These are phyloP conservation scores for Xestia sexstrigata DNA, from an alignment of 2,888 invertebrate species.

Conservation along the genomic window DNA sequence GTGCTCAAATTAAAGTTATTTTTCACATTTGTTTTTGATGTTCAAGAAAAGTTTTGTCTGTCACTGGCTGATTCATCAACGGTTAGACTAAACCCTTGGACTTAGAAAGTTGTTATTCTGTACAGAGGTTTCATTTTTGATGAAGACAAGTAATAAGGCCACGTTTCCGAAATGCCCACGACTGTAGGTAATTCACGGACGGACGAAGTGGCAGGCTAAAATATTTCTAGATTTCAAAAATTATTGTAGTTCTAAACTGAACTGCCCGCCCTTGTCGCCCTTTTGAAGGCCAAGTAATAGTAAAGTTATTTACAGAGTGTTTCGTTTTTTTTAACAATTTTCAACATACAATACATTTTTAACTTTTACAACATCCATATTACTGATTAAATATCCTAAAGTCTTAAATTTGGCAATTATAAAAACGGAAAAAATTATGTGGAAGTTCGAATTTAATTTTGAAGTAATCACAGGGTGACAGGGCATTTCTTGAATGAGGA, in stretches of 20 bases:
- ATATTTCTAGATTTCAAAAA: neutral
- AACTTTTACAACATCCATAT: neutral
- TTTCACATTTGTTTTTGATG: neutral
- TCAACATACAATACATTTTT: neutral
- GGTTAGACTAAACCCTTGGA: neutral
- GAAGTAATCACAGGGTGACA: neutral
- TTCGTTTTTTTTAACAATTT: neutral
- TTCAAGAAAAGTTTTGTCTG: neutral
- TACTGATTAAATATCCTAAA: neutral
- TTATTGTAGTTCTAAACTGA: neutral
- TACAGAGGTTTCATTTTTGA: neutral
- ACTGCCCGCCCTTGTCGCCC: no score
- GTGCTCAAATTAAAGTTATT: no score
- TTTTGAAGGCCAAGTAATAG: neutral
- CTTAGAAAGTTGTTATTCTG: neutral
- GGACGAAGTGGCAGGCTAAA: neutral
- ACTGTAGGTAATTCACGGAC: neutral
- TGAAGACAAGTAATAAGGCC: neutral
- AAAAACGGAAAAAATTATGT: neutral
- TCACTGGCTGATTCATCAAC: neutral
- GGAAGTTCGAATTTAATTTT: neutral
- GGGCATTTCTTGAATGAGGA: neutral
- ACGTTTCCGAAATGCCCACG: neutral
- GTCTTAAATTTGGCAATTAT: neutral
- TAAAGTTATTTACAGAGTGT: neutral